Conservation (phyloP, 1,140 invertebrate genomes). For the Cryptotermes secundus region DNA sequence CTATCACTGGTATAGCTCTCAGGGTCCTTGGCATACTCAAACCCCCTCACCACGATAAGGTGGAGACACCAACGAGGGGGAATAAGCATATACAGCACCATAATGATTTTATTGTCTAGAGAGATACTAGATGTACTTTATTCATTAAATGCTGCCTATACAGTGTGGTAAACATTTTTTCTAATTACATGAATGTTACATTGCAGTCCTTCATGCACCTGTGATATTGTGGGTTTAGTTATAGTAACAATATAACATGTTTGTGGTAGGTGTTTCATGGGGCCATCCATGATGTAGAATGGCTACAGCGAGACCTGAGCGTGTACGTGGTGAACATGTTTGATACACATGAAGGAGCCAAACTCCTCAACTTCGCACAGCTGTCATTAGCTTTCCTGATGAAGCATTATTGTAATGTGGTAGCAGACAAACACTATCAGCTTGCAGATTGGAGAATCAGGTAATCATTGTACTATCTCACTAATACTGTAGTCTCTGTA, state of each 20-base stretch:
- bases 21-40: too few species aligned
- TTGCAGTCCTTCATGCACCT: too few species aligned
- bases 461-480: constrained; percentile 43
- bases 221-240: not conserved
- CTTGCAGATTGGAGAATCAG: constrained; percentile 94
- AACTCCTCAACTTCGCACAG: constrained; percentile 68
- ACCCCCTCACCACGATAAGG: too few species aligned
- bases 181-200: too few species aligned
- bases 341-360: constrained; percentile 89
- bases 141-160: too few species aligned
- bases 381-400: constrained; percentile 80
- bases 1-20: too few species aligned
- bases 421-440: constrained; percentile 88
- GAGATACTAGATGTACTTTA: too few species aligned
- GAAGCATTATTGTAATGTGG: constrained; percentile 73
- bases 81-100: too few species aligned
- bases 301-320: constrained; percentile 95
- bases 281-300: constrained; percentile 82
- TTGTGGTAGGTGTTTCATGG: constrained; percentile 85
- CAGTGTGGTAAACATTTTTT: too few species aligned
- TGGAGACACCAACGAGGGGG: too few species aligned
- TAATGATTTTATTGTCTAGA: too few species aligned
- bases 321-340: constrained; percentile 97
- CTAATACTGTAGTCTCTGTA: too few species aligned
- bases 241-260: not conserved